Percentiles rank a stretch among this genome's conserved stretches.
Conservation (phyloP, 2,113 vertebrate genomes). For the Butorides virescens region DNA sequence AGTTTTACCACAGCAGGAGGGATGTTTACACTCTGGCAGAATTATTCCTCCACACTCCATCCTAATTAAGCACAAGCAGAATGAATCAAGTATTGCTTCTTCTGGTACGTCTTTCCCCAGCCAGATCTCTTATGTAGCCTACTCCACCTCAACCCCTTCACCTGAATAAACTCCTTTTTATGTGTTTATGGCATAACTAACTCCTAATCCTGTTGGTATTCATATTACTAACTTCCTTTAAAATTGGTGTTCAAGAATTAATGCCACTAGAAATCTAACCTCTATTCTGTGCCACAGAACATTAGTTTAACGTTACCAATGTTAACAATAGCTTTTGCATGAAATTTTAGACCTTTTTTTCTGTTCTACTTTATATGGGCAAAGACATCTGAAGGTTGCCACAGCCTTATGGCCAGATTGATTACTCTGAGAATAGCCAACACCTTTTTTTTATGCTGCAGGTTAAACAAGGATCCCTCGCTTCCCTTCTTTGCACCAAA, state of each 20-base stretch:
- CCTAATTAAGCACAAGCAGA: background rate
- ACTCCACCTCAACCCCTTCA: background rate
- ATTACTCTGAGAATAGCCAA: background rate
- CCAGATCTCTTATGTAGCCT: background rate
- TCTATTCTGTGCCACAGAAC: background rate
- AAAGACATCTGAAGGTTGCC: background rate
- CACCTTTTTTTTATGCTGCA: background rate
- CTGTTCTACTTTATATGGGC: background rate
- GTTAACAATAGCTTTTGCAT: background rate
- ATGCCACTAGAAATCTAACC: background rate
- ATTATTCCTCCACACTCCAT: background rate
- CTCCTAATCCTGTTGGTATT: background rate
- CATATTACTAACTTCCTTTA: background rate
- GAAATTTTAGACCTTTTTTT: background rate
- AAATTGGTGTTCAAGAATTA: background rate
- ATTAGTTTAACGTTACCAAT: background rate
- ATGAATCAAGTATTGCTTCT: background rate
- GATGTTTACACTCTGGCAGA: background rate
- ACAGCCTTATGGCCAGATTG: background rate
- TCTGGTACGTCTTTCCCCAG: background rate
- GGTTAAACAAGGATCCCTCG: background rate
- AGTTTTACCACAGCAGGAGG: background rate
- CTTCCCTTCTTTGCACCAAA: background rate
- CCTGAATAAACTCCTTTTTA: background rate
- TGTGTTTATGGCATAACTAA: background rate